A percentile compares a stretch with the other conserved stretches of the same genome.
Conservation (phyloP, 2,888 invertebrate species). For the Callyntrura sp. region DNA sequence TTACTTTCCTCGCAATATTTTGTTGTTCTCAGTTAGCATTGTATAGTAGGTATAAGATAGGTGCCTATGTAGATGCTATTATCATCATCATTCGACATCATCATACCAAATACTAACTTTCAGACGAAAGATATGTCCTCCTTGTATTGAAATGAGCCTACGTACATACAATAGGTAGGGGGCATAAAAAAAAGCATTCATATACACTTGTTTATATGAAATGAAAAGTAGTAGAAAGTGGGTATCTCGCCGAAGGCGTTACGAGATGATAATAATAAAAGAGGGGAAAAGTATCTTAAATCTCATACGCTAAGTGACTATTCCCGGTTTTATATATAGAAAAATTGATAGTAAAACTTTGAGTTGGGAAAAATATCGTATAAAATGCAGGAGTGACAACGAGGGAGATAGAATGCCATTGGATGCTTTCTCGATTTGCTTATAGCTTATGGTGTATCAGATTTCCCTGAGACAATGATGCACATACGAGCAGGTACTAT, state of each 20-base stretch:
- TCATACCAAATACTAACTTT: neutral
- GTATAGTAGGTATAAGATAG: too few species aligned
- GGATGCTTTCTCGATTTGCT: neutral
- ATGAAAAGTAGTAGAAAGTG: neutral
- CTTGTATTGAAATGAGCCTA: neutral
- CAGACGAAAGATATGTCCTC: neutral
- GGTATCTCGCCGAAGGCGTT: slow-evolving; percentile 66
- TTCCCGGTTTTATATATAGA: slow-evolving; percentile 46
- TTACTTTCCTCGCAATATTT: slow-evolving; percentile 74
- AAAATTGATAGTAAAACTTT: slow-evolving; percentile 70
- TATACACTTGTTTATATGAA: neutral
- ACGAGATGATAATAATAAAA: slow-evolving; percentile 70
- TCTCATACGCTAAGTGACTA: slow-evolving; percentile 75
- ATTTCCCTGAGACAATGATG: slow-evolving; percentile 2
- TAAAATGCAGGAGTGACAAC: slow-evolving; percentile 36
- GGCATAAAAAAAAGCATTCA: neutral
- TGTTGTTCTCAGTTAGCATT: slow-evolving; percentile 38
- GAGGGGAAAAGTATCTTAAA: slow-evolving; percentile 66
- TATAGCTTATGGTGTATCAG: neutral
- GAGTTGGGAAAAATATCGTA: slow-evolving; percentile 47
- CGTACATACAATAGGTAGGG: neutral
- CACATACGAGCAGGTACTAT: slow-evolving; percentile 6
- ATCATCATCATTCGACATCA: slow-evolving; percentile 1
- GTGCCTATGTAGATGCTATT: neutral
- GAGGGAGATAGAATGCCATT: slow-evolving; percentile 33